Conservation (phyloP, 2,888 invertebrate species). For the Caenorhabditis zanzibari region DNA sequence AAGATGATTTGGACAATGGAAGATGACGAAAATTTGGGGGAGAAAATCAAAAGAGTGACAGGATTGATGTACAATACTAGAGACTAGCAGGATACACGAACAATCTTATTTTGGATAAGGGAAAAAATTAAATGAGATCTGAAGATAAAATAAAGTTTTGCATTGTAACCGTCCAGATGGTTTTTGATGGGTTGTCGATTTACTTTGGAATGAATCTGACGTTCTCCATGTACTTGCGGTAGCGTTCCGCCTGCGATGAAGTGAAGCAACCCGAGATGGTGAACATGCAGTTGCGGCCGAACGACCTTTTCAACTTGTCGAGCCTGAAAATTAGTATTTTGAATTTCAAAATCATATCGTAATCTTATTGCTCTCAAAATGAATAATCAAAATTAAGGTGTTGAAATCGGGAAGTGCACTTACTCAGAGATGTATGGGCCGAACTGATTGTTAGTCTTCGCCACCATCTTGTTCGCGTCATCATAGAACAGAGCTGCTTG, state of each 20-base stretch:
- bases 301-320: conserved; percentile 64
- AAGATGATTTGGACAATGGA: conserved; percentile 26
- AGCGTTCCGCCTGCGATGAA: conserved; percentile 62
- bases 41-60: conserved; percentile 4
- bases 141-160: neutral
- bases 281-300: conserved; percentile 65
- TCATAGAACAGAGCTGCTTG: conserved; percentile 49
- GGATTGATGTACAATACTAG: conserved; percentile 52
- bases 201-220: conserved; percentile 60
- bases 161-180: neutral
- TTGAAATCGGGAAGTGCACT: conserved; percentile 10
- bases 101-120: conserved; percentile 41
- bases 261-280: conserved; percentile 64
- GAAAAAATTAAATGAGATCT: conserved; percentile 9
- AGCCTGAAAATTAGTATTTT: conserved; percentile 34
- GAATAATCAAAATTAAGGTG: neutral
- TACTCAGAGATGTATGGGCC: conserved; percentile 47
- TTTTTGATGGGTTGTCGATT: neutral
- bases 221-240: conserved; percentile 66
- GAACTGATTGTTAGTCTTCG: conserved; percentile 32
- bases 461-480: conserved; percentile 38
- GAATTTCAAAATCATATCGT: neutral
- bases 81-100: conserved; percentile 58
- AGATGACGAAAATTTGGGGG: neutral
- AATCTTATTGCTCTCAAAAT: neutral